Base-by-base conservation (phyloP, 2,888 invertebrate species). In the Phalangium opilio region DNA sequence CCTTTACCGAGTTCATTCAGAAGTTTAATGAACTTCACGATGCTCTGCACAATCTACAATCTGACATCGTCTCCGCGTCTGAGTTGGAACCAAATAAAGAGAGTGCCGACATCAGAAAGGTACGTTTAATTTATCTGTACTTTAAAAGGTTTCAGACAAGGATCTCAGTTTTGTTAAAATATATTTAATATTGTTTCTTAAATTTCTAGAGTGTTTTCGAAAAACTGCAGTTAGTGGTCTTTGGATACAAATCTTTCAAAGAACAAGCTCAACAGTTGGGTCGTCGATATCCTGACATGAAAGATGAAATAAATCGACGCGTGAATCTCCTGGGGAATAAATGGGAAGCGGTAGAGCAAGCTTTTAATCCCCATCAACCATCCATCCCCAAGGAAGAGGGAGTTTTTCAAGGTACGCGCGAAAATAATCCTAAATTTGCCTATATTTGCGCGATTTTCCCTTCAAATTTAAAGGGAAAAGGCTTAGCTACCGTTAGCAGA, bases 11-110 rank as follows among this genome's bases (percentile, higher is more conserved):
- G 70, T 78, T 84, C 61, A 74, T 78, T 53, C 70, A 78, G 42
- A 83, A 83, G 71, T 84, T 83, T 70, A 76, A 76, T 54, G 81
- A 83, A 65, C 75, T 85, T 60, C 81, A 80, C 67, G 78, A 79
- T 61, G 83, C 83, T 83, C 73, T 84, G 59, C 78, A 77, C 59
- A 76, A 78, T 60, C 77, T 83, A 59, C 82, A 83, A 76, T 81
- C 43, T 11, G 40, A 15, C 17, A 12, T 27, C 5, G 27, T 27
- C 27, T 4, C 27, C 8, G 27, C 27, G 5, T 27, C 27, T 8
- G 27, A 27, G 8, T 27, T 27, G 27, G 27, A 41, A 36, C 38
- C 38, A 15, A 17, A 36, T 8, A 15, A 17, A 15, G 38, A 36
- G n/a, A 36, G 17, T 12, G 38, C 14, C 14, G 38, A 36, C 15